phyloP scores from a whole-genome alignment of 2,797 vertebrate species.

The Anguilla marmorata region DNA sequence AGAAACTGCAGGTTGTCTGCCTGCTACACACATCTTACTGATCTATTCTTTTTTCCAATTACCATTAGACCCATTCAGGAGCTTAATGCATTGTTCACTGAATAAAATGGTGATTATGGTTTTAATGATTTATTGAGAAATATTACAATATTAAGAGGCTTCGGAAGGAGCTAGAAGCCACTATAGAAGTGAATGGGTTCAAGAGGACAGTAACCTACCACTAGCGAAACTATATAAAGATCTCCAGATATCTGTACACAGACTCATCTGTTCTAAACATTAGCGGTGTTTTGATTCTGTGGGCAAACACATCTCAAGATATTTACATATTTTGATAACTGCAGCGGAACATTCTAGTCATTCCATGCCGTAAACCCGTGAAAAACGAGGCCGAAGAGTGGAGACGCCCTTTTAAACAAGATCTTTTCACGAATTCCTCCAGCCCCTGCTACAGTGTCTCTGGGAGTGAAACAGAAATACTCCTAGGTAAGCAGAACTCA shows the following conservation, averaged over 20 bases:
- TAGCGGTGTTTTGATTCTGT: conserved; percentile 40
- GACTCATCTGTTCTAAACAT: conserved; percentile 36
- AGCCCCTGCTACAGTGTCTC: neutral
- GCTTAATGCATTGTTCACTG: neutral
- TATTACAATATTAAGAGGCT: neutral
- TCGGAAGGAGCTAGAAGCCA: neutral
- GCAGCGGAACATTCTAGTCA: conserved; percentile 68
- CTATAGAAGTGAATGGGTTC: neutral
- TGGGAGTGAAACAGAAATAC: conserved; percentile 10
- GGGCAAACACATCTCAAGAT: conserved; percentile 57
- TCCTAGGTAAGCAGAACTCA: neutral
- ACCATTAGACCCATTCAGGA: neutral
- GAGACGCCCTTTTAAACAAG: conserved; percentile 36
- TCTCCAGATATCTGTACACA: neutral
- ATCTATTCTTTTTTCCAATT: too few relatives aligned
- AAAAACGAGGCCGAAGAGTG: conserved; percentile 34
- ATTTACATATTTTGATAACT: conserved; percentile 67
- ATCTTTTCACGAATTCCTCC: neutral
- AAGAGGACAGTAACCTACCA: neutral
- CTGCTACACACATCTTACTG: neutral
- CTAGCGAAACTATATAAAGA: neutral
- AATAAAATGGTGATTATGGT: neutral
- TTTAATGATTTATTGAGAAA: neutral
- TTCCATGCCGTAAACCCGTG: conserved; percentile 17
- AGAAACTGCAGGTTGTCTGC: neutral